Percentiles rank a stretch among this genome's conserved stretches.
Conservation (phyloP, 1,140 invertebrate species). For the Oppia nitens region DNA sequence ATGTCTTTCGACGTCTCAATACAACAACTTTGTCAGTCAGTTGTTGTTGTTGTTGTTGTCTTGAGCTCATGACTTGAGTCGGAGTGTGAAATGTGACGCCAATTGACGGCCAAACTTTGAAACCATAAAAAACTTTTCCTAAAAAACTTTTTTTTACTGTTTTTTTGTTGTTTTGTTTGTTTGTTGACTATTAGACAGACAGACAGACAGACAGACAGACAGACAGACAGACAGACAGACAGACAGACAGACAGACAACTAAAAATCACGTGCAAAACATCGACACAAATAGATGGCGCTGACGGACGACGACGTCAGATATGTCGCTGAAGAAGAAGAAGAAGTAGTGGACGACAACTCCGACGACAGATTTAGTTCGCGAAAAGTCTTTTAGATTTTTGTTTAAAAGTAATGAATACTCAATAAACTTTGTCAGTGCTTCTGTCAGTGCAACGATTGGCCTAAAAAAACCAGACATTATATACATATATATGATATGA, state of each 20-base stretch:
- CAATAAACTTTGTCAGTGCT: neutral
- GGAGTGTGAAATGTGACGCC: constrained; percentile 45
- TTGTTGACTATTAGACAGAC: constrained; percentile 53
- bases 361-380: no score
- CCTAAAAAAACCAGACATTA: neutral
- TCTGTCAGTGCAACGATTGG: constrained; percentile 6
- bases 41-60: neutral
- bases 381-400: no score
- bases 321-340: no score
- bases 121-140: no score
- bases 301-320: no score
- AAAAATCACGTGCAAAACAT: constrained; percentile 26
- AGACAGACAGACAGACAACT: constrained; percentile 2
- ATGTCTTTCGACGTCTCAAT: no score
- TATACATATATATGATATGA: no score
- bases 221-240: neutral
- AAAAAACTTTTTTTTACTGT: no score
- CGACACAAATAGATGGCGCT: constrained; percentile 48
- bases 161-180: no score
- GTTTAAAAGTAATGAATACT: no score
- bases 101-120: constrained; percentile 40
- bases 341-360: no score
- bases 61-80: constrained; percentile 42
- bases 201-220: neutral
- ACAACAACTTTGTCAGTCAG: no score